Percentiles rank a stretch among this genome's conserved stretches.
Evolutionary conservation across 2,888 invertebrate species (phyloP).

Genomic region (Unio pictorum): DNA sequence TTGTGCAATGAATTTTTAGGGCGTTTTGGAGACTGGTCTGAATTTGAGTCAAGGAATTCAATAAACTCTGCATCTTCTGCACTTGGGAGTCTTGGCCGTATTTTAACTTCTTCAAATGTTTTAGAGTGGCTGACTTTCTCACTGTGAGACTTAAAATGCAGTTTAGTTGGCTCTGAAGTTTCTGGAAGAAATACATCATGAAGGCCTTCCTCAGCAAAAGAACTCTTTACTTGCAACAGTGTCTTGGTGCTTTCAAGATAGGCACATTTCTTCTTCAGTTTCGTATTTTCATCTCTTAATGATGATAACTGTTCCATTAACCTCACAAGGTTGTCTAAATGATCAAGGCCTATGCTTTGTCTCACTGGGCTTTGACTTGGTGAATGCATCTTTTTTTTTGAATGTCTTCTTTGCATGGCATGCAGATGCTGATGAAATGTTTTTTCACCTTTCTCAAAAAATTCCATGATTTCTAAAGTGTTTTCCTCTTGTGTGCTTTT

Average conservation of each 20-base stretch:
- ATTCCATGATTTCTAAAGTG: slow-evolving; percentile 57
- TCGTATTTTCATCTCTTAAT: slow-evolving; percentile 81
- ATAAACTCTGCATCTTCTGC: slow-evolving; percentile 52
- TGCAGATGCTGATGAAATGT: slow-evolving; percentile 11
- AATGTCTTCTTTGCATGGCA: slow-evolving; percentile 17
- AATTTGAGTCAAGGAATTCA: slow-evolving; percentile 50
- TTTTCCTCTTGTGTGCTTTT: slow-evolving; percentile 32
- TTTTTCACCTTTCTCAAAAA: slow-evolving; percentile 59
- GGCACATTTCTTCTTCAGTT: slow-evolving; percentile 79
- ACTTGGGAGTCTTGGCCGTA: slow-evolving; percentile 53
- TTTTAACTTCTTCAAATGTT: slow-evolving; percentile 16
- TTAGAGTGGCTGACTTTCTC: slow-evolving; percentile 20
- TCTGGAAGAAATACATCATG: slow-evolving; percentile 11
- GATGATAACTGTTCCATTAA: slow-evolving; percentile 84
- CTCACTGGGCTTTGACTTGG: slow-evolving; percentile 55
- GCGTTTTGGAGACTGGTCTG: slow-evolving; percentile 51
- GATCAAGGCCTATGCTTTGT: slow-evolving; percentile 77
- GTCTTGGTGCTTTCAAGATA: slow-evolving; percentile 83
- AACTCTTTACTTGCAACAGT: slow-evolving; percentile 63
- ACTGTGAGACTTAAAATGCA: slow-evolving; percentile 18
- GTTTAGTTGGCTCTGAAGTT: slow-evolving; percentile 25
- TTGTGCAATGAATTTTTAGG: slow-evolving; percentile 47
- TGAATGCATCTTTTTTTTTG: slow-evolving; percentile 41
- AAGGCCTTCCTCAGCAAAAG: slow-evolving; percentile 35
- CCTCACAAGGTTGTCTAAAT: slow-evolving; percentile 84